Conservation (phyloP, 2,113 vertebrate genomes). For the Trochalopteron elliotii region DNA sequence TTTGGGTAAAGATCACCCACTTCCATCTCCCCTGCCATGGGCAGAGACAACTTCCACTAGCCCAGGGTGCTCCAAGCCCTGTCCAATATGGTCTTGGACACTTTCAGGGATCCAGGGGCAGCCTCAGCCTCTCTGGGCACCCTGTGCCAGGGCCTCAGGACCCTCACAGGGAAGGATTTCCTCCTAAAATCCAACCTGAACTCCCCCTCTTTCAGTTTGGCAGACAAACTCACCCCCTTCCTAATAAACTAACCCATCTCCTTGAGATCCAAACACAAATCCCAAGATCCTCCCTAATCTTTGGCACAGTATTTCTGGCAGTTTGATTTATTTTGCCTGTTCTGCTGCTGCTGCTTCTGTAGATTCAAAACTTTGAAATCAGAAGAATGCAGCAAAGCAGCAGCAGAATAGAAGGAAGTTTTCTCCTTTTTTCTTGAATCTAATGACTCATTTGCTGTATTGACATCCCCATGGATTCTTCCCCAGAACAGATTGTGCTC, state of each 20-base stretch:
- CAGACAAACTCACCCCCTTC: background rate
- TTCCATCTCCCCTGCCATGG: background rate
- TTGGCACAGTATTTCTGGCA: background rate
- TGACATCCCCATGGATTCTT: conserved; percentile 2
- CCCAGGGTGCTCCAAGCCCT: background rate
- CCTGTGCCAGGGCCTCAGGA: background rate
- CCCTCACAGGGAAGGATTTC: background rate
- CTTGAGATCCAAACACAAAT: background rate
- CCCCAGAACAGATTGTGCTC: background rate
- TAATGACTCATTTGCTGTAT: background rate
- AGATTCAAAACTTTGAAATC: conserved; percentile 15
- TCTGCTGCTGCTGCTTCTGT: background rate
- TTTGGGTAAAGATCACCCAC: background rate
- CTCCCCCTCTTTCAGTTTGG: background rate
- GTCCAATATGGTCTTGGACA: fast-evolving
- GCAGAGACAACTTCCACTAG: fast-evolving
- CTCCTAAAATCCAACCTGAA: background rate
- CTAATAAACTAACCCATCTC: background rate
- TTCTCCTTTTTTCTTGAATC: background rate
- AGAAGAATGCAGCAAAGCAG: background rate
- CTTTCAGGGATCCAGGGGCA: background rate
- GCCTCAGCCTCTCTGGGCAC: background rate
- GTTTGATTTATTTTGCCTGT: conserved; percentile 14
- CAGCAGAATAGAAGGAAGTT: background rate
- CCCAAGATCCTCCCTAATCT: background rate